phyloP scores from a whole-genome alignment of 2,113 vertebrate species.

The Albula glossodonta region DNA sequence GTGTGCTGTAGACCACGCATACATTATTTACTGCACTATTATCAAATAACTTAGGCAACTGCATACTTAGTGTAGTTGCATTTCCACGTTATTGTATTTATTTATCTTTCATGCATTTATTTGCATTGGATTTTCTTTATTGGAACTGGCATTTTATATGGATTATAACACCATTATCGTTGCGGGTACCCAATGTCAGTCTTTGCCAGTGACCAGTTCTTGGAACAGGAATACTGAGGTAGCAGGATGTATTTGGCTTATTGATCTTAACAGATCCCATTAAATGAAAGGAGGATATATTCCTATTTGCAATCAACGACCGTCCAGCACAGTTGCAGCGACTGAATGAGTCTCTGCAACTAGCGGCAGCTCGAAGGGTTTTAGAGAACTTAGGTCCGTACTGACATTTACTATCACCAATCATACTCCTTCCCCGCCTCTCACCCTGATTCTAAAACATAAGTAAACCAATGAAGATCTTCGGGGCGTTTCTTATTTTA shows the following conservation, averaged over 20 bases:
- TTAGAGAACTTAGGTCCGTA: neutral
- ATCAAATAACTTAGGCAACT: no score
- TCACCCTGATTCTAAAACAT: conserved; percentile 47
- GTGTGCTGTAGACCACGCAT: no score
- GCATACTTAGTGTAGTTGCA: no score
- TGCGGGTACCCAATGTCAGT: neutral
- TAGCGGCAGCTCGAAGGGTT: neutral
- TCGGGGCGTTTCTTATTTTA: conserved; percentile 58
- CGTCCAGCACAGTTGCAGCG: neutral
- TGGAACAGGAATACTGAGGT: neutral
- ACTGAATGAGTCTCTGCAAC: neutral
- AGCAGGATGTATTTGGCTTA: no score
- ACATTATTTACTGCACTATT: no score
- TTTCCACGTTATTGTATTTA: no score
- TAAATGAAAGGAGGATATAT: neutral
- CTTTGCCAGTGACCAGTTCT: neutral
- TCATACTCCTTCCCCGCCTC: conserved; percentile 41
- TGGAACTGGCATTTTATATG: no score
- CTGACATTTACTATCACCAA: conserved; percentile 72
- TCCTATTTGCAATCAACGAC: neutral
- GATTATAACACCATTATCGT: neutral
- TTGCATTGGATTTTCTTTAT: no score
- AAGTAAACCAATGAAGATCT: conserved; percentile 72
- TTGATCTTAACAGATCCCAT: neutral
- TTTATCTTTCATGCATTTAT: no score